Base-by-base conservation (phyloP, 2,113 vertebrate species). In the Rissa tridactyla region DNA sequence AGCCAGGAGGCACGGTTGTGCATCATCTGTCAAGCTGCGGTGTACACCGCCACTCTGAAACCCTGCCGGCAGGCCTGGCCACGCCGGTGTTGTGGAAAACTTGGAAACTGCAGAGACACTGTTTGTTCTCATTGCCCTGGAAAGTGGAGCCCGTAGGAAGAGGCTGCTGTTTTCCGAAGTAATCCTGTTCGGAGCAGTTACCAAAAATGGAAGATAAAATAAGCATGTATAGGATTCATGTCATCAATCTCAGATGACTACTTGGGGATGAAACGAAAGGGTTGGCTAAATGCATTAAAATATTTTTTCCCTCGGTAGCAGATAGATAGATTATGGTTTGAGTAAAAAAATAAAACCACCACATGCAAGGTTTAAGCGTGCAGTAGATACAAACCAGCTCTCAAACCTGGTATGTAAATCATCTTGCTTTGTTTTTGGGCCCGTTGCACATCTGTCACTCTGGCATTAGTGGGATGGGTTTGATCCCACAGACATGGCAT, bases 231-330 rank as follows among this genome's bases (percentile, higher is more conserved):
- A 47, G 61, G 26, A 46, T 46, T 76, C 15, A 15, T 30, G 57
- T 58, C 61, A 75, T 58, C 61, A 75, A 76, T 78, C 55, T 88
- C 57, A 46, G 20, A 26, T 54, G 72, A 70, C 82, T 88, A 19
- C 46, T 52, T 91, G 51, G 82, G 73, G 86, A 82, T 81, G 32
- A 22, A 46, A 54, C 61, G 60, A 55, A 60, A 89, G 82, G 75
- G 57, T 36, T 88, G 79, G 51, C 44, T 91, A 93, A 82, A 97
- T 93, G 75, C 91, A 92, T 87, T 88, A 77, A 90, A 92, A 78
- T 92, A 81, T 1, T 86, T 97, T 97, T 94, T 94, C 71, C 85
- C 85, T 97, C 95, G 91, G 51, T 92, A 96, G 85, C 95, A 92
- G 93, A 88, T 89, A 96, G 85, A 69, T 97, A 96, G 85, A 69